Base-by-base conservation (phyloP, 2,113 vertebrate species). In the Toxotes chatareus region DNA sequence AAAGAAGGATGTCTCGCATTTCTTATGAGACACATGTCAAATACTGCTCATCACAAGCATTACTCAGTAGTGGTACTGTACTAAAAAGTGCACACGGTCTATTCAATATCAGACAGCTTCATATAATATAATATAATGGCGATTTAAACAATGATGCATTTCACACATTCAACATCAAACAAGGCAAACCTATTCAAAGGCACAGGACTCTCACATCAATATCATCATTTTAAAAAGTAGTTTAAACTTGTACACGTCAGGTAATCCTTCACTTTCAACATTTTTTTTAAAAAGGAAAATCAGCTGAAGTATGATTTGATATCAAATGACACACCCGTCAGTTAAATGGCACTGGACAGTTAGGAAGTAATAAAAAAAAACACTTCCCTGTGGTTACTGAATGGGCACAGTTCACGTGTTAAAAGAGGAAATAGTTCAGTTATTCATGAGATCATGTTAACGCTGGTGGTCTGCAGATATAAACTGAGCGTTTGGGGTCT, bases 141-240 rank as follows among this genome's bases (percentile, higher is more conserved):
- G 94, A 94, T 91, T 93, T 94, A 93, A 96, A 97, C 95, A 72
- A 92, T 94, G 95, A 93, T 93, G 94, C 95, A 95, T 95, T 96
- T 96, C 94, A 97, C 95, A 97, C 96, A 96, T 97, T 98, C 95
- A 95, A 97, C 96, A 97, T 94, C 65, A 93, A 97, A 97, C 96
- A 96, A 96, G 97, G 96, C 96, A 96, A 95, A 96, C 95, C 95
- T 95, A 96, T 95, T 95, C 66, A 96, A 97, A 99, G 97, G 96
- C 97, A 98, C 96, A 94, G 95, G 95, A 97, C 97, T 95, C 92
- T 95, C 95, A 98, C 96, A 97, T 95, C 93, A 92, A 96, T 93
- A 93, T 85, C 93, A 77, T 93, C 75, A 62, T 89, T 87, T 85
- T 76, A 36, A 76, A 88, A 89, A 82, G 71, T 53, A 44, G 61